Evolutionary conservation across 2,888 invertebrate species (phyloP).

Genomic region (Blomia tropicalis): DNA sequence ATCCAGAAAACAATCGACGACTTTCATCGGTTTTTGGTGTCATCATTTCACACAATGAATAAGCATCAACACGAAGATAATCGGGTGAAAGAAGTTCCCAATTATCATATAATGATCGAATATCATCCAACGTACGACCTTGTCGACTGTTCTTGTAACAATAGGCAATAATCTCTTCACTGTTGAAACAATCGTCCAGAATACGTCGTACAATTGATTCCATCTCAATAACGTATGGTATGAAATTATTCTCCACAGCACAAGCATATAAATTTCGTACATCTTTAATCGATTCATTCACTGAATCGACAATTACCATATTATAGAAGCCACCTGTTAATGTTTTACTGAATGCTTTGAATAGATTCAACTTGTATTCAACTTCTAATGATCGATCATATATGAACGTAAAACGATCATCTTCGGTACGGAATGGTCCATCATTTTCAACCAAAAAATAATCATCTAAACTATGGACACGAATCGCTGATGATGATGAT

Average conservation of each 20-base stretch:
- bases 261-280: conserved; percentile 76
- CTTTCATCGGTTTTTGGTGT: too few species aligned
- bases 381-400: conserved; percentile 69
- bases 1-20: too few species aligned
- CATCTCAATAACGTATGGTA: conserved; percentile 77
- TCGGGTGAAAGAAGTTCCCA: conserved; percentile 66
- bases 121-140: conserved; percentile 57
- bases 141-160: conserved; percentile 74
- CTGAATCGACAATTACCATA: conserved; percentile 79
- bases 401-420: too few species aligned
- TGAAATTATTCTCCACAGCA: conserved; percentile 66
- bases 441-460: conserved; percentile 69
- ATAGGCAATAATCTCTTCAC: conserved; percentile 39
- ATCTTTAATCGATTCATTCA: conserved; percentile 61
- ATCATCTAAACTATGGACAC: conserved; percentile 83
- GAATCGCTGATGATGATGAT: conserved; percentile 49
- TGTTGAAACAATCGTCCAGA: conserved; percentile 48
- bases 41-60: conserved; percentile 50
- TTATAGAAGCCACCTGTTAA: conserved; percentile 75
- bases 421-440: conserved; percentile 52
- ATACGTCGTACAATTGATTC: conserved; percentile 14
- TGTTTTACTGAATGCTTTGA: conserved; percentile 77
- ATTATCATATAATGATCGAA: conserved; percentile 47
- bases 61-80: conserved; percentile 62
- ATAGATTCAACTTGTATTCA: conserved; percentile 59